Percentiles rank a stretch among this genome's conserved stretches.
Evolutionary conservation across 1,140 invertebrate genomes (phyloP).

Genomic region (Aphelenchoides fujianensis): DNA sequence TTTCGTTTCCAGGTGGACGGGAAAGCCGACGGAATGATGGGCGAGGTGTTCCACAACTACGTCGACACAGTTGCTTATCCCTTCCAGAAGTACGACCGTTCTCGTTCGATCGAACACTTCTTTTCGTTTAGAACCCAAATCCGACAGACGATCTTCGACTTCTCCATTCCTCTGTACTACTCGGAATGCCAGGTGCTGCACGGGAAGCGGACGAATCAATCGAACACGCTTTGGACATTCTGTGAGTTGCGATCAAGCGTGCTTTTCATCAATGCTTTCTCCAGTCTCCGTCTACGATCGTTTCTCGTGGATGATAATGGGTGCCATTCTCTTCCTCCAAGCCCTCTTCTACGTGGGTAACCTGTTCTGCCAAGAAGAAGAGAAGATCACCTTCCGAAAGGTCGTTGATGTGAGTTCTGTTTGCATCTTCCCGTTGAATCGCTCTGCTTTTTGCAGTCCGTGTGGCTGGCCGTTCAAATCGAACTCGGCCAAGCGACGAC

Average conservation of each 20-base stretch:
- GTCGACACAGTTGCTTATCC: slow-evolving; percentile 20
- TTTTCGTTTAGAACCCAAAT: no score
- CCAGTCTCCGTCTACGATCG: slow-evolving; percentile 9
- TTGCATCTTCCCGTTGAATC: no score
- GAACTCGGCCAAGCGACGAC: slow-evolving; percentile 3
- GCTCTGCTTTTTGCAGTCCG: slow-evolving; percentile 4
- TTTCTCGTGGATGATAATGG: not conserved
- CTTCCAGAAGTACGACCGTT: slow-evolving; percentile 4
- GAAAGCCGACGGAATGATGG: not conserved
- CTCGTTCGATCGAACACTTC: no score
- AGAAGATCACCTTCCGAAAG: not conserved
- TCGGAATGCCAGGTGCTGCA: not conserved
- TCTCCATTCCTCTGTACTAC: not conserved
- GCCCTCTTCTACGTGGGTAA: slow-evolving; percentile 15
- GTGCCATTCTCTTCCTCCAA: not conserved
- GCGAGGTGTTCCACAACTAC: not conserved
- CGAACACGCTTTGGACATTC: not conserved
- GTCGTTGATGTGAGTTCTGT: slow-evolving; percentile 4
- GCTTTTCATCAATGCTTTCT: no score
- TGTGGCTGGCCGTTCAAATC: slow-evolving; percentile 18
- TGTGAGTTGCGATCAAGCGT: no score
- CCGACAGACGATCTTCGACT: not conserved
- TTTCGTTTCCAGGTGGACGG: no score
- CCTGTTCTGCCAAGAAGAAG: not conserved
- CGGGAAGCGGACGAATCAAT: not conserved